These are phyloP conservation scores for Ammodytes dubius DNA, from an alignment of 2,113 vertebrate genomes.

Conservation along the genomic window DNA sequence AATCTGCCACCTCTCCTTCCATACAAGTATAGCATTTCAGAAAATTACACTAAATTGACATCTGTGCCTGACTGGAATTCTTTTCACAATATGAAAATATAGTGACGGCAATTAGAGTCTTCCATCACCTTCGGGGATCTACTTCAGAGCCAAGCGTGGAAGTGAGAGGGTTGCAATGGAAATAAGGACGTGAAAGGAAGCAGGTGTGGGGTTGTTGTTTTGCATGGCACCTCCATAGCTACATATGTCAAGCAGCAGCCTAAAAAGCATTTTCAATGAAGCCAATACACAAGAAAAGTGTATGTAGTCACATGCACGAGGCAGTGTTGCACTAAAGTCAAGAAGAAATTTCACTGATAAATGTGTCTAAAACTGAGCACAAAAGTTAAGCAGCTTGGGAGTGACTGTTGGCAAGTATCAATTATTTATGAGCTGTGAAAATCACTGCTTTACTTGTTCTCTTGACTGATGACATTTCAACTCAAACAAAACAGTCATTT, in stretches of 20 bases:
- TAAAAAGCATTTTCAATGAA: conserved; percentile 1
- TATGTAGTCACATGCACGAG: background rate
- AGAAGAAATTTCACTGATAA: background rate
- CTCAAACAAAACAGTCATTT: background rate
- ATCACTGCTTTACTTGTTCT: background rate
- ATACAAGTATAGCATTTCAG: conserved; percentile 79
- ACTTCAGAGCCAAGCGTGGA: conserved; percentile 60
- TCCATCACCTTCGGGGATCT: conserved; percentile 70
- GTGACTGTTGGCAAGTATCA: background rate
- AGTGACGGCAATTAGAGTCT: conserved; percentile 71
- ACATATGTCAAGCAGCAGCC: background rate
- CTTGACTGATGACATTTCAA: background rate
- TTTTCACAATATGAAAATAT: conserved; percentile 73
- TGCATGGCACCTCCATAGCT: conserved; percentile 2
- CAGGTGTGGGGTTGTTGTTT: conserved; percentile 55
- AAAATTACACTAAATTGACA: conserved; percentile 83
- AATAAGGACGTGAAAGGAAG: conserved; percentile 57
- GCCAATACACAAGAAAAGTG: background rate
- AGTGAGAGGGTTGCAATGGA: conserved; percentile 42
- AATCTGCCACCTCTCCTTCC: conserved; percentile 59
- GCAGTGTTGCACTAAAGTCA: background rate
- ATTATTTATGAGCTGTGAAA: background rate
- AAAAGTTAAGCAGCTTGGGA: background rate
- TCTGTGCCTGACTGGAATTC: conserved; percentile 64
- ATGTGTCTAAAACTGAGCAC: too few species aligned